Percentiles rank a stretch among this genome's conserved stretches.
Conservation (phyloP, 2,113 vertebrate species). For the Psilopsiagon aurifrons region DNA sequence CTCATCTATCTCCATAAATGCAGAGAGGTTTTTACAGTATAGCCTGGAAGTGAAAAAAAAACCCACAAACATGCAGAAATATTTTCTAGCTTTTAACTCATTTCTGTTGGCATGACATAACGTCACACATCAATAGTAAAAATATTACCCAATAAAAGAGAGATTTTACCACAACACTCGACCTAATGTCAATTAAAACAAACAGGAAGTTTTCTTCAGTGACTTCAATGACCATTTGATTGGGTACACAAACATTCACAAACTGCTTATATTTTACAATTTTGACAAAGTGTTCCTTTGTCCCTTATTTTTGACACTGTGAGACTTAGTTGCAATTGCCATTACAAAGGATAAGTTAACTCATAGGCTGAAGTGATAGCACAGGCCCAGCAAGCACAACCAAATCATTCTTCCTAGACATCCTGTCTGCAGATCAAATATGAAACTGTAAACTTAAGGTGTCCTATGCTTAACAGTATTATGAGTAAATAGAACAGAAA, state of each 20-base stretch:
- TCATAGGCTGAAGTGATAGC: neutral
- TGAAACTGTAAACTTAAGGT: neutral
- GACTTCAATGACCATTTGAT: neutral
- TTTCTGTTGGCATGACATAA: neutral
- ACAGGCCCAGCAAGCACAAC: neutral
- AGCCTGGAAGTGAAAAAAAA: neutral
- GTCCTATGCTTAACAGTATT: neutral
- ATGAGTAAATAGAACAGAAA: neutral
- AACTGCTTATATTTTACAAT: neutral
- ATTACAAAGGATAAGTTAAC: neutral
- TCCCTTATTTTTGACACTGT: neutral
- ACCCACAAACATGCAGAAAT: neutral
- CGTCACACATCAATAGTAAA: neutral
- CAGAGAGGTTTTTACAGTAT: neutral
- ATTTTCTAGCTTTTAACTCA: neutral
- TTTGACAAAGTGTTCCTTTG: neutral
- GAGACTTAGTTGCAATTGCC: neutral
- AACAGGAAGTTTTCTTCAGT: neutral
- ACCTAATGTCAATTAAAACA: neutral
- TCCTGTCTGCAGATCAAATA: neutral
- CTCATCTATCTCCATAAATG: neutral
- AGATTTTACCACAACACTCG: neutral
- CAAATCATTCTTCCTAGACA: neutral
- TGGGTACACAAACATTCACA: neutral
- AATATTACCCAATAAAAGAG: neutral